phyloP scores from a whole-genome alignment of 2,888 invertebrate species.

The Dryadula phaetusa region DNA sequence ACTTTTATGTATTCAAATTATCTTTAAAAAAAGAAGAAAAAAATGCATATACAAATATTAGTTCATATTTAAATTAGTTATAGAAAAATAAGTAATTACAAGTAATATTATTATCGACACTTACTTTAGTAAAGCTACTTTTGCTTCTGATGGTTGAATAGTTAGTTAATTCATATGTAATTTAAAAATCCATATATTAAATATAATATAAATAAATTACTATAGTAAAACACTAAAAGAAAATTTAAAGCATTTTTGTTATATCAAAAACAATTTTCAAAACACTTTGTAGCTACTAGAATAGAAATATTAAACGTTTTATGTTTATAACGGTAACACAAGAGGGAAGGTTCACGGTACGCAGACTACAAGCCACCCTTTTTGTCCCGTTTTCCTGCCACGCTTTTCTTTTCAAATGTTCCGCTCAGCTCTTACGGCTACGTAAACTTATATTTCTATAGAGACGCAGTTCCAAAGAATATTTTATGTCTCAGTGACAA shows the following conservation, averaged over 20 bases:
- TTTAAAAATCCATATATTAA: too few relatives aligned
- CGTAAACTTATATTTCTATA: conserved; percentile 45
- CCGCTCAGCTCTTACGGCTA: conserved; percentile 53
- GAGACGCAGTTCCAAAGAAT: conserved; percentile 44
- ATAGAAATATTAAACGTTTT: conserved; percentile 14
- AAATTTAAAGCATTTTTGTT: not conserved
- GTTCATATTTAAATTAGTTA: too few relatives aligned
- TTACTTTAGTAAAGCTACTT: too few relatives aligned
- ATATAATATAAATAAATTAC: not conserved
- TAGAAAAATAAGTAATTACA: too few relatives aligned
- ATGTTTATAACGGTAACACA: conserved; percentile 12
- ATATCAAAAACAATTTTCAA: not conserved
- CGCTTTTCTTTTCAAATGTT: conserved; percentile 69
- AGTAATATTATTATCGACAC: too few relatives aligned
- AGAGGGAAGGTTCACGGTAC: conserved; percentile 42
- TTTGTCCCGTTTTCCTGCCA: conserved; percentile 73
- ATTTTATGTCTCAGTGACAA: not conserved
- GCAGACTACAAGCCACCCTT: conserved; percentile 67
- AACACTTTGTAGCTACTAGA: not conserved
- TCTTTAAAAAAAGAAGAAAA: too few relatives aligned
- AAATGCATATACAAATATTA: too few relatives aligned
- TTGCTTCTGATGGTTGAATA: too few relatives aligned
- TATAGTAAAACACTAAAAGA: not conserved
- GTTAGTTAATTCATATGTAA: too few relatives aligned
- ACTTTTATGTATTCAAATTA: too few relatives aligned